Conservation (phyloP, 2,113 vertebrate species). For the Mungos mungo region DNA sequence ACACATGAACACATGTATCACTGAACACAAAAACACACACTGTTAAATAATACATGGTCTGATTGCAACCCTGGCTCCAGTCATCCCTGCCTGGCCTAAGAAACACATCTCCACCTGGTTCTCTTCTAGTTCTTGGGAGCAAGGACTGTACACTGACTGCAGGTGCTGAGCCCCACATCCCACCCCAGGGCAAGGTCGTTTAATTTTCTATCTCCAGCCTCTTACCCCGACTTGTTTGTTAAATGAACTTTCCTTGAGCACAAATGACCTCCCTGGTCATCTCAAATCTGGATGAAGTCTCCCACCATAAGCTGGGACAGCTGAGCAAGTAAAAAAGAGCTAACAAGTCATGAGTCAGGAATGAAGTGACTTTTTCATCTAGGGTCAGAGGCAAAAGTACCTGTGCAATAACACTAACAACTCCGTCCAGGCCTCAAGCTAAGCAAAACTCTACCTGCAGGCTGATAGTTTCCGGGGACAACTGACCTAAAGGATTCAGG, state of each 20-base stretch:
- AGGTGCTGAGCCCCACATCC: not conserved
- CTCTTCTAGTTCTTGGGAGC: not conserved
- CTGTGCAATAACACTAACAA: not conserved
- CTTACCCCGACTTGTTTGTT: not conserved
- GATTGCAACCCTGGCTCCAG: not conserved
- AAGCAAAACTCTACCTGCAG: not conserved
- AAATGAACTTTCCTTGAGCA: not conserved
- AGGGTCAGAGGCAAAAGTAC: not conserved
- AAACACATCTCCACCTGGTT: not conserved
- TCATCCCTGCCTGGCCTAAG: not conserved
- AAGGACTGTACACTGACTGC: rapidly evolving
- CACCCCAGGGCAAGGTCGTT: not conserved
- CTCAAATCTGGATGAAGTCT: not conserved
- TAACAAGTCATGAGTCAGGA: not conserved
- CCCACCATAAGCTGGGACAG: not conserved
- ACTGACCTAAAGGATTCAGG: not conserved
- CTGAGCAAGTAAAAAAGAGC: not conserved
- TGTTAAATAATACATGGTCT: not conserved
- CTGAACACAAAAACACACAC: not conserved
- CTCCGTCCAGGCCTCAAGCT: not conserved
- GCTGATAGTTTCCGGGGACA: not conserved
- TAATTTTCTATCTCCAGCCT: not conserved
- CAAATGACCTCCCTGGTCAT: not conserved
- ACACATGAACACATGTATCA: not conserved
- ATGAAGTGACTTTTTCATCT: not conserved